Evolutionary conservation across 1,140 invertebrate genomes (phyloP).

Genomic region (Papilio polytes): DNA sequence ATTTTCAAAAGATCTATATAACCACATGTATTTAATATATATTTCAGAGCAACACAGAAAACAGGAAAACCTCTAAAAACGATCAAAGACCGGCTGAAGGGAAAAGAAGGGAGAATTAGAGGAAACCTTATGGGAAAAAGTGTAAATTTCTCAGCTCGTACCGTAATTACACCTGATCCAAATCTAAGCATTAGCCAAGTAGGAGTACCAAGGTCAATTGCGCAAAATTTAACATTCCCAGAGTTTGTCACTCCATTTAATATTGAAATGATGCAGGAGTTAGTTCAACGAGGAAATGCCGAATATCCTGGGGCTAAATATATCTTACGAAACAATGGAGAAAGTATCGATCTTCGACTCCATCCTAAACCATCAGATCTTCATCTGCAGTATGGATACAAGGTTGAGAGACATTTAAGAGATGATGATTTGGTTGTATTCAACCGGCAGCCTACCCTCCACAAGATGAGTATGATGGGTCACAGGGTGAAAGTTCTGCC

Average conservation of each 20-base stretch:
- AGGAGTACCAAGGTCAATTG: constrained; percentile 98
- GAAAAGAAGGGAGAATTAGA: constrained; percentile 98
- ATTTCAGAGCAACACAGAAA: constrained; percentile 96
- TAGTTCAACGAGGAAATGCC: constrained; percentile 97
- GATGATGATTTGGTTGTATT: constrained; percentile 99
- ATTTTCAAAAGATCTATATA: no score
- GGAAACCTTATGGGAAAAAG: constrained; percentile 99
- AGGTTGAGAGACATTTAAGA: constrained; percentile 98
- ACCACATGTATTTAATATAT: no score
- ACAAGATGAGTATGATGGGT: constrained; percentile 99
- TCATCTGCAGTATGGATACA: constrained; percentile 99
- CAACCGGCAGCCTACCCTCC: constrained; percentile 99
- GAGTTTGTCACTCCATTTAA: constrained; percentile 99
- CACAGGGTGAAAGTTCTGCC: constrained; percentile 98
- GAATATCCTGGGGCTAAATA: constrained; percentile 99
- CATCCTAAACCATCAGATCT: constrained; percentile 99
- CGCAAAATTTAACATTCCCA: constrained; percentile 99
- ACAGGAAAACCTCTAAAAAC: constrained; percentile 99
- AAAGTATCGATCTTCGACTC: constrained; percentile 98
- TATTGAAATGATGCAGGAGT: constrained; percentile 98
- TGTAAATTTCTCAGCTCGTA: constrained; percentile 99
- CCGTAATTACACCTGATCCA: constrained; percentile 99
- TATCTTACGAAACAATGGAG: constrained; percentile 99
- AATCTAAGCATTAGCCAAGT: constrained; percentile 99
- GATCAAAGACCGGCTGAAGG: constrained; percentile 95